These are phyloP conservation scores for Eupithecia subfuscata DNA, from an alignment of 2,888 invertebrate genomes.

Conservation along the genomic window DNA sequence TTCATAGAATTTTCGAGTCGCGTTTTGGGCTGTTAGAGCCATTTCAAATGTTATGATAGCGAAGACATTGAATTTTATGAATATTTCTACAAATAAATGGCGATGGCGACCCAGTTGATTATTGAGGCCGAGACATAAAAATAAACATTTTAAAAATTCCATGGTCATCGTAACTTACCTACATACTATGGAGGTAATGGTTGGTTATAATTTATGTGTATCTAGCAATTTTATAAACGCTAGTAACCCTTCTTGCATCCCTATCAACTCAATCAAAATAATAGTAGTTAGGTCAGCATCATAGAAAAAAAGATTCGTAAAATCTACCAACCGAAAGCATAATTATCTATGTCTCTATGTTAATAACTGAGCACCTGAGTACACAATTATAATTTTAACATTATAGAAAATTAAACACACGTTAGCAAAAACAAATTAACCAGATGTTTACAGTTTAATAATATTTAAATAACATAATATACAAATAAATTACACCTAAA, in stretches of 20 bases:
- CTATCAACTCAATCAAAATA: no score
- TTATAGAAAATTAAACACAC: no score
- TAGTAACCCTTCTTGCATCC: not conserved
- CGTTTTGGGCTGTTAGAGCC: conserved; percentile 11
- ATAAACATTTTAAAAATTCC: conserved; percentile 8
- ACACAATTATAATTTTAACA: not conserved
- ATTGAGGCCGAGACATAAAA: conserved; percentile 30
- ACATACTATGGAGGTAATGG: not conserved
- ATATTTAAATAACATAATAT: no score
- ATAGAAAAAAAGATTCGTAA: not conserved
- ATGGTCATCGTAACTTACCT: conserved; percentile 5
- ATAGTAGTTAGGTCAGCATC: no score
- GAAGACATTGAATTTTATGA: conserved; percentile 38
- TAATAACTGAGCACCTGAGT: conserved; percentile 1
- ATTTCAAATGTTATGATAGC: conserved; percentile 30
- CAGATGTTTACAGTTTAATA: no score
- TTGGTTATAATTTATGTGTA: not conserved
- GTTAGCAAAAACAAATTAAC: no score
- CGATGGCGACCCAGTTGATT: conserved; percentile 31
- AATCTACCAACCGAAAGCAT: not conserved
- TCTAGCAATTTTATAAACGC: not conserved
- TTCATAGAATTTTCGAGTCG: conserved; percentile 34
- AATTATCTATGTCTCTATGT: no score
- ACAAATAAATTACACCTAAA: no score
- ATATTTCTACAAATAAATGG: conserved; percentile 37